phyloP scores from a whole-genome alignment of 2,888 invertebrate species.

The Rhogogaster chlorosoma region DNA sequence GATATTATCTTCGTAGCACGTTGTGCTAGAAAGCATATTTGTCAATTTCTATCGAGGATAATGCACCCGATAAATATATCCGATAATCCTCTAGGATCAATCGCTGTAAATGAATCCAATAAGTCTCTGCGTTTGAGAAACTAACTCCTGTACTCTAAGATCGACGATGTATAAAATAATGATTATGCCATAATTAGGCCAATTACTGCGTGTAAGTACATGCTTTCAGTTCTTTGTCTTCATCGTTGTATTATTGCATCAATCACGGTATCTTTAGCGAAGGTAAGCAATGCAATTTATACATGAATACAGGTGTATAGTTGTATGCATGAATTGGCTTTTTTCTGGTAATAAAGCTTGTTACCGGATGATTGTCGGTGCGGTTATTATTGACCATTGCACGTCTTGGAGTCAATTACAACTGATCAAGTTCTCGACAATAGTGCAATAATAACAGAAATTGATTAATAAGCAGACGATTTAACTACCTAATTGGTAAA shows the following conservation, averaged over 20 bases:
- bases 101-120: neutral
- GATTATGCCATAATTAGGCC: neutral
- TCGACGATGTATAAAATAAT: neutral
- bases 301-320: neutral
- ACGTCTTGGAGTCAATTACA: neutral
- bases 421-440: conserved; percentile 3
- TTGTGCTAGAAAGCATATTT: neutral
- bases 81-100: neutral
- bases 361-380: conserved; percentile 25
- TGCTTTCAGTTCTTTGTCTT: neutral
- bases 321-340: neutral
- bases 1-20: neutral
- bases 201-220: neutral
- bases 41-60: neutral
- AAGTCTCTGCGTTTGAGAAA: neutral
- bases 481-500: neutral
- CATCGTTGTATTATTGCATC: neutral
- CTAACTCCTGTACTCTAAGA: neutral
- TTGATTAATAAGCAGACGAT: neutral
- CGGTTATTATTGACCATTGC: conserved; percentile 15
- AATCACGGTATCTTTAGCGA: neutral
- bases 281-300: neutral
- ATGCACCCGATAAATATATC: neutral
- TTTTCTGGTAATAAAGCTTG: conserved; percentile 21
- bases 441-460: neutral